Conservation (phyloP, 92 coral and sea anemone species). For the Scolanthus callimorphus region DNA sequence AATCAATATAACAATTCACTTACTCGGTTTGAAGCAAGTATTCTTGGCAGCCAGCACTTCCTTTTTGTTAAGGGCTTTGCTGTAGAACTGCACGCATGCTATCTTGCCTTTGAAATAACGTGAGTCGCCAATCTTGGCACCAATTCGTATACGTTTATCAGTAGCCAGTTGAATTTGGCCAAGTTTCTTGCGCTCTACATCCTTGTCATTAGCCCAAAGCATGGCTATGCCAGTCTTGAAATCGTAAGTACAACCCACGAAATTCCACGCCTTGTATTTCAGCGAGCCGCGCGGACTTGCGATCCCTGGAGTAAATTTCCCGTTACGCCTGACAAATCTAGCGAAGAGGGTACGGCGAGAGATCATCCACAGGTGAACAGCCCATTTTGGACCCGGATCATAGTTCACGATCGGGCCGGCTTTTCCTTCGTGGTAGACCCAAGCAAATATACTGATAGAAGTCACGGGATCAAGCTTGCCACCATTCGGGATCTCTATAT, state of each 20-base stretch:
- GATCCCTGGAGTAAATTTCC: conserved; percentile 44
- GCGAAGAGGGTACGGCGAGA: conserved; percentile 56
- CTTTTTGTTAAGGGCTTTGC: conserved; percentile 45
- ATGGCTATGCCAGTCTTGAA: conserved; percentile 56
- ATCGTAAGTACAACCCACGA: conserved; percentile 53
- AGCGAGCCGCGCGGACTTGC: conserved; percentile 31
- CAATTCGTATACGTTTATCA: conserved; percentile 56
- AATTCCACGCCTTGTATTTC: conserved; percentile 63
- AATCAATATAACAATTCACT: no score
- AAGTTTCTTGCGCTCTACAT: conserved; percentile 32
- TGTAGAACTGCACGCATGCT: conserved; percentile 59
- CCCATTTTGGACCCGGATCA: conserved; percentile 55
- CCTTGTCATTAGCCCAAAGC: conserved; percentile 60
- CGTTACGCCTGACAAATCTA: conserved; percentile 59
- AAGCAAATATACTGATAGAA: conserved; percentile 55
- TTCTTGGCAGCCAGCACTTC: conserved; percentile 49
- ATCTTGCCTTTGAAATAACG: conserved; percentile 68
- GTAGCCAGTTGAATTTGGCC: conserved; percentile 65
- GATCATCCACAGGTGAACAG: conserved; percentile 63
- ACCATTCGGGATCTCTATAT: conserved; percentile 65
- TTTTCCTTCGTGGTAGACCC: conserved; percentile 66
- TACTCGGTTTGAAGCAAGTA: conserved; percentile 47
- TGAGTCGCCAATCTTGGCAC: conserved; percentile 45
- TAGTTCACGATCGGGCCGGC: conserved; percentile 66
- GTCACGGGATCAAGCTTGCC: conserved; percentile 58